Conservation (phyloP, 2,888 invertebrate species). For the Sipunculus nudus region DNA sequence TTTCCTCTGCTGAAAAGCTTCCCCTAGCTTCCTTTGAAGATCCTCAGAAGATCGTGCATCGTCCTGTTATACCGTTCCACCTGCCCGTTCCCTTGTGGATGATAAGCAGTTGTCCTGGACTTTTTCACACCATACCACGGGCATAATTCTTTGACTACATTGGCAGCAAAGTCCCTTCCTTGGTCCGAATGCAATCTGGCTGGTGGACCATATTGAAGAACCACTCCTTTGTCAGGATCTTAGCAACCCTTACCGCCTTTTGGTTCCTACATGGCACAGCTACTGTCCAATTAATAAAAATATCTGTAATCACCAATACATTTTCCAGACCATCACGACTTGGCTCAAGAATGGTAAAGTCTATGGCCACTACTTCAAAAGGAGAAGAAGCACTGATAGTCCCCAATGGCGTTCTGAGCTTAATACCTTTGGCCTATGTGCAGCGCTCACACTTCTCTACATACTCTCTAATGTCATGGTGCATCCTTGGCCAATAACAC, state of each 20-base stretch:
- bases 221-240: conserved; percentile 23
- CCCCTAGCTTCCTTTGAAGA: too few species aligned
- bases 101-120: conserved; percentile 16
- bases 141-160: conserved; percentile 1
- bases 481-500: background rate
- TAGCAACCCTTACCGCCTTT: conserved; percentile 27
- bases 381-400: conserved; percentile 15
- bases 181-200: conserved; percentile 7
- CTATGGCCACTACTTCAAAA: conserved; percentile 29
- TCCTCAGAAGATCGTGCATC: conserved; percentile 32
- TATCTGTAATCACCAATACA: conserved; percentile 33
- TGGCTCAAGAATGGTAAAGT: conserved; percentile 24
- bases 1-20: too few species aligned
- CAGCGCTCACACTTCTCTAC: background rate
- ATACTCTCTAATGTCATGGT: background rate
- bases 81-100: conserved; percentile 29
- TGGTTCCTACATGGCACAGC: conserved; percentile 30
- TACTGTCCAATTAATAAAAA: conserved; percentile 31
- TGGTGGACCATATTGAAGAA: conserved; percentile 31
- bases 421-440: background rate
- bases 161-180: conserved; percentile 2
- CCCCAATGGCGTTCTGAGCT: conserved; percentile 8
- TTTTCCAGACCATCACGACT: conserved; percentile 22
- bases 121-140: background rate
- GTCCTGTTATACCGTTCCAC: conserved; percentile 42